These are phyloP conservation scores for Protonibea diacanthus DNA, from an alignment of 2,797 vertebrate genomes.

Conservation along the genomic window DNA sequence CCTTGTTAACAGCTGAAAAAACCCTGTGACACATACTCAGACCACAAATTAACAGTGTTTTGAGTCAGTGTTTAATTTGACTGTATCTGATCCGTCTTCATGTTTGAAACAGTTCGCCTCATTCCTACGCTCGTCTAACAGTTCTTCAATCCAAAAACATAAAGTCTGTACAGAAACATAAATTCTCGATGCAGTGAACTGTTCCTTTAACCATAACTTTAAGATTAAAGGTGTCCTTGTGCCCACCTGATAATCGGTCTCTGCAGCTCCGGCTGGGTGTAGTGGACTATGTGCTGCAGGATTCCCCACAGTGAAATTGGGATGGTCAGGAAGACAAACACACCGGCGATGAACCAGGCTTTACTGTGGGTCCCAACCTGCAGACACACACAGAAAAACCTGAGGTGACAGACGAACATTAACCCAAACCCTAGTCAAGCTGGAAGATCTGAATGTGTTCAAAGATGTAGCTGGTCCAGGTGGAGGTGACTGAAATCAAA, in stretches of 20 bases:
- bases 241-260: constrained; percentile 94
- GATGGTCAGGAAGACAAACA: constrained; percentile 91
- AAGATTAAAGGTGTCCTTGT: neutral
- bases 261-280: constrained; percentile 95
- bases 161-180: too few species aligned
- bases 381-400: neutral
- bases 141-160: too few species aligned
- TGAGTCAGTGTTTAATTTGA: too few species aligned
- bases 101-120: too few species aligned
- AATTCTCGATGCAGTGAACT: too few species aligned
- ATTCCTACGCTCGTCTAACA: too few species aligned
- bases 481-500: neutral
- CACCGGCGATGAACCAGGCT: constrained; percentile 94
- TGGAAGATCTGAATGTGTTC: neutral
- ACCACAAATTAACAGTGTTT: too few species aligned
- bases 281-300: constrained; percentile 95
- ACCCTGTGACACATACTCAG: too few species aligned
- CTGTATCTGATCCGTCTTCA: too few species aligned
- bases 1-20: too few species aligned
- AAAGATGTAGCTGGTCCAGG: neutral
- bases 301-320: constrained; percentile 96
- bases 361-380: constrained; percentile 95
- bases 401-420: too few species aligned
- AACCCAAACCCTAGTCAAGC: neutral
- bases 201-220: neutral